Conservation (phyloP, 2,888 invertebrate species). For the Andrena bicolor region DNA sequence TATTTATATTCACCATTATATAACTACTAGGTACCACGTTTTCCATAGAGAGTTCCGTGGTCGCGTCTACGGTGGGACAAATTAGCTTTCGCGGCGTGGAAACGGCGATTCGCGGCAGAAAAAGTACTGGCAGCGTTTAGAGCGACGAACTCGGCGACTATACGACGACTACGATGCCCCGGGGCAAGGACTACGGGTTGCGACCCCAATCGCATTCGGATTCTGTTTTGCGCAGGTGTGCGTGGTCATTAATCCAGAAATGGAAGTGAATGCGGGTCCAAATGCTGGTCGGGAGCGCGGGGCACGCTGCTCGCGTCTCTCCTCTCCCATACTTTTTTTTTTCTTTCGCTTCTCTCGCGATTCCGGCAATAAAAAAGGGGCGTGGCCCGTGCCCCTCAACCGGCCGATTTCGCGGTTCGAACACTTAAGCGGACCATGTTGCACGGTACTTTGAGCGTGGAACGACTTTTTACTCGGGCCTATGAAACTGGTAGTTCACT, state of each 20-base stretch:
- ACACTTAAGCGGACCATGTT: slow-evolving; percentile 50
- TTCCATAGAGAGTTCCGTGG: background rate
- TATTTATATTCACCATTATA: background rate
- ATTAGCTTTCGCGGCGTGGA: slow-evolving; percentile 30
- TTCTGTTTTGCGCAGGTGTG: slow-evolving; percentile 66
- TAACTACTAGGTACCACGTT: background rate
- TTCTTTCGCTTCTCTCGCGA: slow-evolving; percentile 1
- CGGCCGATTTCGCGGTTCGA: slow-evolving; percentile 62
- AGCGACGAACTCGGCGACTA: slow-evolving; percentile 39
- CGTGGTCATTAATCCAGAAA: slow-evolving; percentile 74
- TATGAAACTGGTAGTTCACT: slow-evolving; percentile 41
- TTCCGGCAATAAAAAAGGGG: slow-evolving; percentile 63
- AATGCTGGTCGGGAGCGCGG: slow-evolving; percentile 54
- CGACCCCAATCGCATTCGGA: slow-evolving; percentile 72
- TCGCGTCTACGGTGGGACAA: slow-evolving; percentile 15
- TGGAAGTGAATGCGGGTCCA: slow-evolving; percentile 71
- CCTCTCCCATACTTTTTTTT: background rate
- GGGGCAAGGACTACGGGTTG: slow-evolving; percentile 73
- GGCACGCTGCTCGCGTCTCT: slow-evolving; percentile 32
- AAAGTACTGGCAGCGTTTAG: slow-evolving; percentile 43
- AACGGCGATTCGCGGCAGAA: slow-evolving; percentile 33
- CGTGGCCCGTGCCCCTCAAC: slow-evolving; percentile 58
- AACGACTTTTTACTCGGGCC: slow-evolving; percentile 54
- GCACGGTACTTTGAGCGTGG: slow-evolving; percentile 33
- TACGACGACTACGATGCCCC: slow-evolving; percentile 56